These are phyloP conservation scores for Tenebrio molitor DNA, from an alignment of 1,140 invertebrate genomes.

Conservation along the genomic window DNA sequence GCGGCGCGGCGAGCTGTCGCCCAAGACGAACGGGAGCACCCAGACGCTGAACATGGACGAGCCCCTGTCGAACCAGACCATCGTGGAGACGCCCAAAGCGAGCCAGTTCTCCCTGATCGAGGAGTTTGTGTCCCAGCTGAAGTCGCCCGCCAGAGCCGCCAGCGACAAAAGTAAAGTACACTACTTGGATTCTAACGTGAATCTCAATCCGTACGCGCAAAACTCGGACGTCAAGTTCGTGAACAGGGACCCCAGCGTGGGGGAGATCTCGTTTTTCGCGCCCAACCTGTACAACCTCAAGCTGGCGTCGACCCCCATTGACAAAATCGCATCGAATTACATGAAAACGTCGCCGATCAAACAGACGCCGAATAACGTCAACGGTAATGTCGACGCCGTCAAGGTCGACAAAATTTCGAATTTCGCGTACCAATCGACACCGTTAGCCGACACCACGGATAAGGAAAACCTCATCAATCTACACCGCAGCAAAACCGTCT, in stretches of 20 bases:
- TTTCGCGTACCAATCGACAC: constrained; percentile 5
- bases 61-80: not conserved
- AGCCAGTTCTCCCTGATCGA: constrained; percentile 19
- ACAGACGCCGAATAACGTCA: constrained; percentile 29
- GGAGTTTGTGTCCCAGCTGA: constrained; percentile 2
- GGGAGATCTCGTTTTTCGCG: constrained; percentile 50
- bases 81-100: constrained; percentile 47
- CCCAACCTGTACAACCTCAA: constrained; percentile 46
- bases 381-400: not conserved
- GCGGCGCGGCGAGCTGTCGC: not conserved
- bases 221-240: constrained; percentile 35
- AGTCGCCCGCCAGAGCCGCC: constrained; percentile 1
- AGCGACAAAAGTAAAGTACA: constrained; percentile 33
- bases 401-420: constrained; percentile 29
- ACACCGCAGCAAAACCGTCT: not conserved
- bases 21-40: constrained; percentile 29
- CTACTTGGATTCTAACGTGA: constrained; percentile 39
- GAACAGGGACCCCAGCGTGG: constrained; percentile 32
- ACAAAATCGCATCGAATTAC: constrained; percentile 28
- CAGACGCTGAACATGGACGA: constrained; percentile 32
- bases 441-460: not conserved
- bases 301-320: constrained; percentile 49
- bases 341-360: constrained; percentile 23
- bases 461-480: not conserved
- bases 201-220: constrained; percentile 49